Evolutionary conservation across 1,140 invertebrate genomes (phyloP), one percentile per base, ranked within the genome.

Genomic region (Batillaria attramentaria): DNA sequence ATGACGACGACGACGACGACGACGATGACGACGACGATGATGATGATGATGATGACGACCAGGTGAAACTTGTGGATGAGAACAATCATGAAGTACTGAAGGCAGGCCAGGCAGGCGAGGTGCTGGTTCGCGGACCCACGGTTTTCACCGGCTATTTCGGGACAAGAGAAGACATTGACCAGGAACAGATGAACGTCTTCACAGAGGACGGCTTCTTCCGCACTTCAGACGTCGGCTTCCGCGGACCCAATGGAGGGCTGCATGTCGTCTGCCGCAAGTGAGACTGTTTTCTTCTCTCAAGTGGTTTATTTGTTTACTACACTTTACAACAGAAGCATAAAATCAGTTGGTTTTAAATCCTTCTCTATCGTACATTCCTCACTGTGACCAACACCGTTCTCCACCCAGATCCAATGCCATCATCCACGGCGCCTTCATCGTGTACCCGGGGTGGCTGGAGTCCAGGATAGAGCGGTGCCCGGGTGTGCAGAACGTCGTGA

Each of bases 1-100:
- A 79, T 79, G 77, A 79, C 70, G 77, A 79, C 28, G 77, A 73
- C 50, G 70, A 73, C 43, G 70, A 46, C 31, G 41, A 73, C 43
- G 70, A 73, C 43, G 77, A 72, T 72, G 76, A 70, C 50, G 76
- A 78, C 39, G 76, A 78, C 54, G 73, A 76, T 62, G 57, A 62
- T 60, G 60, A 73, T 46, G 70, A n/a, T n/a, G n/a, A n/a, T n/a
- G n/a, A n/a, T n/a, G n/a, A n/a, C n/a, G n/a, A n/a, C n/a, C 57
- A 62, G 57, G 8, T 62, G 18, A 62, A 62, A 31, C 13, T 62
- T 8, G 57, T 62, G 57, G 57, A 62, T 2, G 57, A 62, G 8
- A 28, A 28, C 57, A 62, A 28, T 20, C 16, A 62, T 20, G 57
- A 62, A 31, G n/a, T 62, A 8, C 24, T 28, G 57, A 31, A 62